These are phyloP conservation scores for Misgurnus anguillicaudatus DNA, from an alignment of 2,113 vertebrate genomes.

Conservation along the genomic window DNA sequence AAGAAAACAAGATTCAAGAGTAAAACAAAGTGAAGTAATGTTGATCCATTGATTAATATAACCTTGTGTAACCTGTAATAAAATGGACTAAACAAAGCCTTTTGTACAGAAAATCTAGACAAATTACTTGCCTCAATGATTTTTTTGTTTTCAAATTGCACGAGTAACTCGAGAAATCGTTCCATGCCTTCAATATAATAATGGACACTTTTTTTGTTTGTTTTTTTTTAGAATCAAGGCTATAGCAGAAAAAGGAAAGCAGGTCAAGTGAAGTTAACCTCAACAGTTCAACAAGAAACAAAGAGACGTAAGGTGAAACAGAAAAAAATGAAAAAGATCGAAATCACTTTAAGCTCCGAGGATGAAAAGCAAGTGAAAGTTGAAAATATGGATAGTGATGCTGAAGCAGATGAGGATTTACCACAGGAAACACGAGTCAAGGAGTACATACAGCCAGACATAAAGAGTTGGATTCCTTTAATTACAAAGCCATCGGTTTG, in stretches of 20 bases:
- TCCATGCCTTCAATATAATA: too few species aligned
- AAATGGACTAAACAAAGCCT: too few species aligned
- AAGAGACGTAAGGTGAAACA: slow-evolving; percentile 34
- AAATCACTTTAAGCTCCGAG: slow-evolving; percentile 8
- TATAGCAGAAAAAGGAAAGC: neutral
- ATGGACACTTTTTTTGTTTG: too few species aligned
- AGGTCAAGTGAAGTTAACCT: neutral
- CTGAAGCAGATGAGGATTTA: slow-evolving; percentile 32
- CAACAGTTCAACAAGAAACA: neutral
- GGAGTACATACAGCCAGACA: slow-evolving; percentile 55
- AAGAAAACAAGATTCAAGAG: too few species aligned
- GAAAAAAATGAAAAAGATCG: slow-evolving; percentile 16
- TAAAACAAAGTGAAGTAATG: too few species aligned
- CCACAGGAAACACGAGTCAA: neutral
- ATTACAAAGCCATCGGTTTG: neutral
- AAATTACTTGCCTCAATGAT: too few species aligned
- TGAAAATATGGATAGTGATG: slow-evolving; percentile 61
- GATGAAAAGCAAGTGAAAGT: slow-evolving; percentile 40
- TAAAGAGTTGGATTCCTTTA: slow-evolving; percentile 81
- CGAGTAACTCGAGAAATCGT: too few species aligned
- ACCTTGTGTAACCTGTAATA: too few species aligned
- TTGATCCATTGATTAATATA: too few species aligned
- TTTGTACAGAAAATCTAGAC: too few species aligned
- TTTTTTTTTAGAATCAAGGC: too few species aligned
- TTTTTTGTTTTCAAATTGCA: too few species aligned